Evolutionary conservation across 2,888 invertebrate species (phyloP).

Genomic region (Cataglyphis albicans): DNA sequence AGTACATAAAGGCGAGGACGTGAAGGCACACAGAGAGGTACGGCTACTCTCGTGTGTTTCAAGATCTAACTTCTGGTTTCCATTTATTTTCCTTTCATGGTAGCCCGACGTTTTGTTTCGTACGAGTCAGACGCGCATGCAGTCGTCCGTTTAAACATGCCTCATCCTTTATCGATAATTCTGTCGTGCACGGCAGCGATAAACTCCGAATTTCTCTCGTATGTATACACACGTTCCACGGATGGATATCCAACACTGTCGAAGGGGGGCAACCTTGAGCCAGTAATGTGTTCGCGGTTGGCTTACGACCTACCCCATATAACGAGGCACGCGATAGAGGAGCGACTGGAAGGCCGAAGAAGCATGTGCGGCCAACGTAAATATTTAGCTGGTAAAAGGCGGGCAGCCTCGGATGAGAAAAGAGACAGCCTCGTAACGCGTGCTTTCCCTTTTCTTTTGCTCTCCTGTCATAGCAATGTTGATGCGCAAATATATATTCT

Average conservation of each 20-base stretch:
- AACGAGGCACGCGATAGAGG: constrained; percentile 68
- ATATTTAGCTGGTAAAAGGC: constrained; percentile 76
- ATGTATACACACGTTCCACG: not conserved
- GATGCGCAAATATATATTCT: constrained; percentile 40
- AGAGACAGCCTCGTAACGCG: constrained; percentile 32
- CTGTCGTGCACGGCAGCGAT: constrained; percentile 22
- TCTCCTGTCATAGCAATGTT: constrained; percentile 47
- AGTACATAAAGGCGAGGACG: not conserved
- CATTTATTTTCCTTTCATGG: constrained; percentile 20
- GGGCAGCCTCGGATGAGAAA: constrained; percentile 44
- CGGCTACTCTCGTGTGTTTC: not conserved
- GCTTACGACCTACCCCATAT: constrained; percentile 70
- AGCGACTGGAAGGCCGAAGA: constrained; percentile 66
- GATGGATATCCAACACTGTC: constrained; percentile 10
- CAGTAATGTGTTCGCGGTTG: constrained; percentile 58
- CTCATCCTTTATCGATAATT: constrained; percentile 33
- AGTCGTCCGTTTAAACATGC: constrained; percentile 10
- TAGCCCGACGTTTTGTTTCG: not conserved
- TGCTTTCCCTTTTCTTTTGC: constrained; percentile 50
- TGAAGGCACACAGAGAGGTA: not conserved
- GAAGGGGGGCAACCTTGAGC: constrained; percentile 65
- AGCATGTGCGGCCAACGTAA: constrained; percentile 74
- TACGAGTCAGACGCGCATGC: not conserved
- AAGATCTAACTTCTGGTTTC: constrained; percentile 27
- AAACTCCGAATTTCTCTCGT: constrained; percentile 14